Evolutionary conservation across 1,140 invertebrate species (phyloP), one percentile per base, ranked within the genome.

Genomic region (Maniola jurtina): DNA sequence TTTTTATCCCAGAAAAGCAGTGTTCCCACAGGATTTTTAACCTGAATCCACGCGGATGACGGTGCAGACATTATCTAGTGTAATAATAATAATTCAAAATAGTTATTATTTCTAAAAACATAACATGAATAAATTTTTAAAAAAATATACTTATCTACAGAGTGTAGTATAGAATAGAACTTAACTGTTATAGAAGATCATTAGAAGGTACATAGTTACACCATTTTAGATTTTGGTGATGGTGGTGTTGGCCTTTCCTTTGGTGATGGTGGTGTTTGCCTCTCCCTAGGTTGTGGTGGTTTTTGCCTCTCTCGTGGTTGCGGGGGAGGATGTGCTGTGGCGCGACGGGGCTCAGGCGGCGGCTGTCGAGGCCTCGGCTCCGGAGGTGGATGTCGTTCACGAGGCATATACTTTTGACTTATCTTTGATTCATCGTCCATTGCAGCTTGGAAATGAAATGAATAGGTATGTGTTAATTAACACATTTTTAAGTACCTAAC

Each of bases 281-380:
- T 59, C 38, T 75, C 71, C 5, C 70, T 64, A 0, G 78, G 74
- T 36, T 71, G 73, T 11, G 72, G 74, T 14, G 76, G 76, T 34
- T 59, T 56, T 33, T 77, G 74, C 0, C 79, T 62, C 52, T 81
- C 76, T 8, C 76, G 62, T 13, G 82, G 82, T 34, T 75, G 80
- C 6, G 80, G 80, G 8, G 84, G 78, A 7, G 65, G 63, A 25
- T 68, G 63, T 5, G 76, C 75, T 15, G 68, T 72, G 0, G 71
- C 34, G 5, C 71, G 69, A 4, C 73, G 69, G 0, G 84, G 84
- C 10, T 71, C 65, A 10, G 84, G 84, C 0, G 84, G 83, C 4
- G 80, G 56, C 33, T 81, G 77, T 5, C 80, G 72, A 7, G 60
- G 65, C 6, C 79, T 70, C 2, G 82, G 82, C 48, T 76, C 67